Conservation (phyloP, 92 coral and sea anemone genomes). For the Phenganax marumi region DNA sequence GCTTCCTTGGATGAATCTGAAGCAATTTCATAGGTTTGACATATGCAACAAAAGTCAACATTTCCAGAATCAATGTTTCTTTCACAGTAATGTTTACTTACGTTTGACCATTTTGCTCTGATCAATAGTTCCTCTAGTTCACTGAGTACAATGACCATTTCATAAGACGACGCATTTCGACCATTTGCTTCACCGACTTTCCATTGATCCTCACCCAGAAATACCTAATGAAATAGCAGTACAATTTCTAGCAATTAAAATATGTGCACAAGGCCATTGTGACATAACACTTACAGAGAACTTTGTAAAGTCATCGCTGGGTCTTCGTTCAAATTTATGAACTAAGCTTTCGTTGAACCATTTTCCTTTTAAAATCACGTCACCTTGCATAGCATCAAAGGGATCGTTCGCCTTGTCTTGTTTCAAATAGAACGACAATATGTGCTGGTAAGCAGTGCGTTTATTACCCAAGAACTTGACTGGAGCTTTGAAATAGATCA, state of each 20-base stretch:
- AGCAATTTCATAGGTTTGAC: not conserved
- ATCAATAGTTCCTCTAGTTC: constrained; percentile 65
- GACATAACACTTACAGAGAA: constrained; percentile 59
- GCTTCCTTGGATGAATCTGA: not conserved
- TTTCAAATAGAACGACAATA: constrained; percentile 65
- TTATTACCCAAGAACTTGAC: constrained; percentile 66
- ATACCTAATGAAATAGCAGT: constrained; percentile 52
- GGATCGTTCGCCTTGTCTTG: constrained; percentile 56
- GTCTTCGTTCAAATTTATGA: constrained; percentile 60
- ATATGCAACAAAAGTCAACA: too few species aligned
- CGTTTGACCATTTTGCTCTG: constrained; percentile 80
- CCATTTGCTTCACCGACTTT: constrained; percentile 68
- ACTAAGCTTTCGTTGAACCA: constrained; percentile 69
- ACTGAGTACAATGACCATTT: constrained; percentile 76
- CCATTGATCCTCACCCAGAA: constrained; percentile 78
- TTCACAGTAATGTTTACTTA: not conserved
- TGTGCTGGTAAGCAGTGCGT: constrained; percentile 73
- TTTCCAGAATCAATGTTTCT: not conserved
- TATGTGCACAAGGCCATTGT: too few species aligned
- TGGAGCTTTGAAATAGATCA: constrained; percentile 76
- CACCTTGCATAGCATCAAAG: constrained; percentile 63
- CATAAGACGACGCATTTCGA: constrained; percentile 67
- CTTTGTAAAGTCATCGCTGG: constrained; percentile 36
- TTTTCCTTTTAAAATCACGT: constrained; percentile 74
- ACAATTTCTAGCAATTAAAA: not conserved